phyloP scores from a whole-genome alignment of 92 coral and sea anemone genomes.

The Palythoa grandiflora region DNA sequence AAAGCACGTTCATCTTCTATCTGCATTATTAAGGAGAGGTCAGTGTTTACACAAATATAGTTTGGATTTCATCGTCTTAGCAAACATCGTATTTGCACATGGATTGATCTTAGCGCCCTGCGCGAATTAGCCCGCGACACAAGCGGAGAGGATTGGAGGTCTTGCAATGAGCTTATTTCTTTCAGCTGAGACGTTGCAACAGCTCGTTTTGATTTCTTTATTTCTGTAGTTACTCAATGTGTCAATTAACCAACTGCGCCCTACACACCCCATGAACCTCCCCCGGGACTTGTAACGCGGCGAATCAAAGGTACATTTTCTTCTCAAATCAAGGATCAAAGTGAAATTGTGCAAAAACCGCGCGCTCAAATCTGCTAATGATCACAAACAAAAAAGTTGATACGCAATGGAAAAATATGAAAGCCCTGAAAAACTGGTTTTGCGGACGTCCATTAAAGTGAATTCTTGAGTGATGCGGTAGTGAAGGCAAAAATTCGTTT shows the following conservation, averaged over 20 bases:
- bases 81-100: constrained; percentile 7
- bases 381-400: background rate
- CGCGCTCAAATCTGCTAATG: constrained; percentile 48
- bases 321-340: constrained; percentile 84
- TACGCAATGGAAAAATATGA: background rate
- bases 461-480: background rate
- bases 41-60: constrained; percentile 38
- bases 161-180: background rate
- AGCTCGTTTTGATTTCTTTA: background rate
- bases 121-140: constrained; percentile 1
- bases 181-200: background rate
- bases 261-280: constrained; percentile 7
- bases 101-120: background rate
- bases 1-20: constrained; percentile 1
- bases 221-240: constrained; percentile 2
- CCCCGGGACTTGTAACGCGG: constrained; percentile 74
- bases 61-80: constrained; percentile 4
- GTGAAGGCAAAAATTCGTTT: background rate
- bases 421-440: background rate
- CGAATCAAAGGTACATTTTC: constrained; percentile 69
- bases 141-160: background rate
- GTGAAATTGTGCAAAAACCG: constrained; percentile 68
- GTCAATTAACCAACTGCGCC: constrained; percentile 14
- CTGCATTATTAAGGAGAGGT: constrained; percentile 1
- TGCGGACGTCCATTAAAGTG: background rate